A percentile compares a stretch with the other conserved stretches of the same genome.
phyloP scores from a whole-genome alignment of 2,113 vertebrate species.

The Mugil cephalus region DNA sequence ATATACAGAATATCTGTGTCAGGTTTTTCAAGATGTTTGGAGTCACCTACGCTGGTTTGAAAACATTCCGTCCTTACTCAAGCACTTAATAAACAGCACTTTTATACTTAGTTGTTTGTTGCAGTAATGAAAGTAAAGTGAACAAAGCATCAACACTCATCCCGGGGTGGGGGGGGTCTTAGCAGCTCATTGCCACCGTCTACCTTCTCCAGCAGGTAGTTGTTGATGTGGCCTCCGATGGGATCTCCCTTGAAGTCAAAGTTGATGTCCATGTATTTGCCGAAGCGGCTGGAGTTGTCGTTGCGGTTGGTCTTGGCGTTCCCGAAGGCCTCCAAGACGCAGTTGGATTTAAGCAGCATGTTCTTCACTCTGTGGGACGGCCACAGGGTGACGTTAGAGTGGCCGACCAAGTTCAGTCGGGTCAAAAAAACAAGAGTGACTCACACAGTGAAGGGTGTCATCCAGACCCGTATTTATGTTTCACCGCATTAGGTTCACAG shows the following conservation, averaged over 20 bases:
- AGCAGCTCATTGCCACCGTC: neutral
- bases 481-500: no score
- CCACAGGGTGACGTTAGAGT: neutral
- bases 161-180: no score
- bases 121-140: no score
- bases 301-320: constrained; percentile 99
- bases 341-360: constrained; percentile 98
- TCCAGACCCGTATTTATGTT: neutral
- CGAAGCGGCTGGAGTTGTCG: constrained; percentile 98
- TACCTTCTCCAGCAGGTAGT: constrained; percentile 98
- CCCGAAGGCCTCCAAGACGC: constrained; percentile 96
- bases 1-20: neutral
- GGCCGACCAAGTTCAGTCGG: neutral
- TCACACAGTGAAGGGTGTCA: neutral
- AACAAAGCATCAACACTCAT: no score
- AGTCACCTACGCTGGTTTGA: no score
- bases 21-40: no score
- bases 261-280: constrained; percentile 99
- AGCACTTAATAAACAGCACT: no score
- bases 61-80: no score
- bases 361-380: constrained; percentile 91
- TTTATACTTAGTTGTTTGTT: no score
- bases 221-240: constrained; percentile 97
- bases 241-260: constrained; percentile 99
- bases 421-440: neutral